A percentile compares a stretch with the other conserved stretches of the same genome.
Conservation (phyloP, 2,113 vertebrate genomes). For the Thalassoma bifasciatum region DNA sequence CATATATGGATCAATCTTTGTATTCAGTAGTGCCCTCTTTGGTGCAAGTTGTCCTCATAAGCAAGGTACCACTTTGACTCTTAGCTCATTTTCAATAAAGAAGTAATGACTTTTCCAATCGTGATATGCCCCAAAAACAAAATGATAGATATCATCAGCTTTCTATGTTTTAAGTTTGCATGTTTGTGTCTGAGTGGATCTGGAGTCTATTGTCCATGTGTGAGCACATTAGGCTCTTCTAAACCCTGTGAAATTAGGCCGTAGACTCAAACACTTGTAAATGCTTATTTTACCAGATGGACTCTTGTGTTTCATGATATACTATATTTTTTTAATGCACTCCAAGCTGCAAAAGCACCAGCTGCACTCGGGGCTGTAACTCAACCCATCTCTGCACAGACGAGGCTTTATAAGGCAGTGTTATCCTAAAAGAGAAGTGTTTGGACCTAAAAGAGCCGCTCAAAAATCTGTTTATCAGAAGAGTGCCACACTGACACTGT, state of each 20-base stretch:
- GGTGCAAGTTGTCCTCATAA: too few relatives aligned
- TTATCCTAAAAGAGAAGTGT: slow-evolving; percentile 59
- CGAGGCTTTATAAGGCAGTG: slow-evolving; percentile 49
- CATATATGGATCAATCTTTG: too few relatives aligned
- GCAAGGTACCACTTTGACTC: too few relatives aligned
- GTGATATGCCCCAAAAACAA: background rate
- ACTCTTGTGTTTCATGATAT: slow-evolving; percentile 5
- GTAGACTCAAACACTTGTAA: background rate
- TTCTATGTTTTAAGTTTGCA: too few relatives aligned
- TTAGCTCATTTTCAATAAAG: too few relatives aligned
- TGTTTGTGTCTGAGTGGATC: background rate
- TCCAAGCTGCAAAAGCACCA: slow-evolving; percentile 1
- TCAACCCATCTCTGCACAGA: slow-evolving; percentile 14
- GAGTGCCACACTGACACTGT: slow-evolving; percentile 42
- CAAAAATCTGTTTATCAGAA: slow-evolving; percentile 44
- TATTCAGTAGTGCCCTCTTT: too few relatives aligned
- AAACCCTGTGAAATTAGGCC: background rate
- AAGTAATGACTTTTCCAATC: too few relatives aligned
- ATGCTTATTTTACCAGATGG: slow-evolving; percentile 17
- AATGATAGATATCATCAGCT: too few relatives aligned
- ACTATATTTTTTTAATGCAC: slow-evolving; percentile 8
- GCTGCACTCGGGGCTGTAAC: slow-evolving; percentile 24
- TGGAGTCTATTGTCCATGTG: background rate
- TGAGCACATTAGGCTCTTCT: background rate
- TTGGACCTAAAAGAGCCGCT: slow-evolving; percentile 50